Evolutionary conservation across 2,888 invertebrate genomes (phyloP), one percentile per base, ranked within the genome.

Genomic region (Cerceris ruficornis): DNA sequence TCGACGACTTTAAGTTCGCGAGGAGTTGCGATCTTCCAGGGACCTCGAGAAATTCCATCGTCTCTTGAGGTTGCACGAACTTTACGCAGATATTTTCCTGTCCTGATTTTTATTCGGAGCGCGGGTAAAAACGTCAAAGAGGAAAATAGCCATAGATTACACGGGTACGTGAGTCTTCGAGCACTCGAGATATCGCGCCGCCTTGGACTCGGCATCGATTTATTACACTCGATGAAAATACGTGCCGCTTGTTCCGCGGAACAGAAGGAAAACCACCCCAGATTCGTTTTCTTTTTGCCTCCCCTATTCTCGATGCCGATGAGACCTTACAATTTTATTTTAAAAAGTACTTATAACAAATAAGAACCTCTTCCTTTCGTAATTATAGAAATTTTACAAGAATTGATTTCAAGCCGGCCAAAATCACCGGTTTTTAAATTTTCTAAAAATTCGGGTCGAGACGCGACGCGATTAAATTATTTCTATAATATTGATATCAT

Each of bases 201-300:
- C 75, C 60, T 57, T 49, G 69, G 64, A 64, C 55, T 54, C 68
- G 61, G 57, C 52, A 52, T 28, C 75, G 78, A 80, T 78, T 55
- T 55, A 55, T 55, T 55, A 55, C 17, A 7, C 55, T 17, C 55
- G 55, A 55, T 55, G 55, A 55, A 55, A 55, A 55, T 55, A 55
- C 55, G 55, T 55, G 55, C 55, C 7, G 11, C 55, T 8, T 54
- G 43, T 60, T 49, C 46, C 60, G 42, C 62, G 58, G 41, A 41
- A 49, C 69, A 60, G 72, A 76, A 75, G 72, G 75, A 76, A 79
- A 79, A 72, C 78, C 46, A 75, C 72, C 69, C 74, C 74, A 1
- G 4, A 28, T 28, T 28, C 28, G 1, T 28, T 28, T 28, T 28
- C 28, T 28, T 28, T 28, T 28, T 28, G 4, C 28, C 28, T 28